These are phyloP conservation scores for Aphelinus certus DNA, from an alignment of 1,140 invertebrate species.

Conservation along the genomic window DNA sequence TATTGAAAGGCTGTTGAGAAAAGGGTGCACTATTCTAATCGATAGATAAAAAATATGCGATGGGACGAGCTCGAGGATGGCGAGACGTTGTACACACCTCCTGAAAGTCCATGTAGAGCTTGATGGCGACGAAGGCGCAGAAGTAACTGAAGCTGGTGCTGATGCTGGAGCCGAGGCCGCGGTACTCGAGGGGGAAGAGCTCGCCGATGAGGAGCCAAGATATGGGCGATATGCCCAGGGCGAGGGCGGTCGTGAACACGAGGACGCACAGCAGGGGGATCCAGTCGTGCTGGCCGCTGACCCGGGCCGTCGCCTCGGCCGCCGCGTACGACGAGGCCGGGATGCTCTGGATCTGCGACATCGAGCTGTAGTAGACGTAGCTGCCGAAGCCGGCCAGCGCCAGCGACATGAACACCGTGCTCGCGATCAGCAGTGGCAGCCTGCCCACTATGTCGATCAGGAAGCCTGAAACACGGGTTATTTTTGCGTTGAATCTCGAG, in stretches of 20 bases:
- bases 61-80: not conserved
- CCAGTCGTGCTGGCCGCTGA: constrained; percentile 75
- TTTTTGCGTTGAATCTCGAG: too few relatives aligned
- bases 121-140: constrained; percentile 88
- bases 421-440: constrained; percentile 80
- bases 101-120: constrained; percentile 86
- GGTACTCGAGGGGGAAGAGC: constrained; percentile 85
- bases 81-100: constrained; percentile 57
- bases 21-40: too few relatives aligned
- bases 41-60: too few relatives aligned
- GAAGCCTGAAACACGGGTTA: constrained; percentile 63
- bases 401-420: constrained; percentile 83
- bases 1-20: too few relatives aligned
- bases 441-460: constrained; percentile 83
- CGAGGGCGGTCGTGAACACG: constrained; percentile 85
- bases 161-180: constrained; percentile 83
- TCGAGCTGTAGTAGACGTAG: constrained; percentile 75
- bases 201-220: constrained; percentile 89
- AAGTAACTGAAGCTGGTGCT: constrained; percentile 88
- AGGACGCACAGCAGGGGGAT: constrained; percentile 83
- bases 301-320: constrained; percentile 48
- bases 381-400: constrained; percentile 82
- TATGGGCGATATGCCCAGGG: constrained; percentile 89
- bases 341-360: constrained; percentile 66
- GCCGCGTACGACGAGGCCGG: constrained; percentile 56